Base-by-base conservation (phyloP, 2,797 vertebrate genomes). In the Darevskia mixta region DNA sequence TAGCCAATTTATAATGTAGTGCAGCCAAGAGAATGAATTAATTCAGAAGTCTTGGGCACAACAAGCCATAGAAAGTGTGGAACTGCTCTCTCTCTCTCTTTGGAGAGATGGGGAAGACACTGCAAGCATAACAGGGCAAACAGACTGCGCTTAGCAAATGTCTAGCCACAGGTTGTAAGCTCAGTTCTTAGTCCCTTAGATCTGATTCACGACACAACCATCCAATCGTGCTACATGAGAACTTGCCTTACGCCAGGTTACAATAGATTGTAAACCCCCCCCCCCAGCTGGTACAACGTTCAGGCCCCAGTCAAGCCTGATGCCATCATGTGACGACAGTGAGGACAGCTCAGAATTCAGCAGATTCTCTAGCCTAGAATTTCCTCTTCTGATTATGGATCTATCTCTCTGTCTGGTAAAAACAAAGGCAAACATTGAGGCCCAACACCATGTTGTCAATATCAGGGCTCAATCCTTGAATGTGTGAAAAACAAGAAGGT, bases 1-100 rank as follows among this genome's bases (percentile, higher is more conserved):
- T 58, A 83, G 49, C 69, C 69, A 73, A 83, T 83, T 83, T 73
- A 49, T 49, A 83, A 58, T 58, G 73, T 73, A 83, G 45, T 58
- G 32, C 18, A 83, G 27, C 43, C 69, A 83, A 38, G 18, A 73
- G 4, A 45, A 83, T 73, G 45, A 72, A 43, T 72, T 83, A 71
- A 72, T 83, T 72, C 11, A 13, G 20, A 25, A 72, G 15, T 71
- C 41, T 71, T 29, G 38, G 38, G 27, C 61, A 79, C 23, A 67
- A 27, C 7, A 67, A 67, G 23, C 20, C 35, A 76, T 35, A 83
- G 23, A 55, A 77, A 75, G 23, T 25, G 8, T 43, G 35, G 49
- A 49, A 49, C 49, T 49, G 49, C 49, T 49, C 3, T 20, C 49
- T 72, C 2, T 71, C 2, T 23, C 38, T 58, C 38, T 58, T 45